phyloP scores from a whole-genome alignment of 2,113 vertebrate species.

The Zeus faber region DNA sequence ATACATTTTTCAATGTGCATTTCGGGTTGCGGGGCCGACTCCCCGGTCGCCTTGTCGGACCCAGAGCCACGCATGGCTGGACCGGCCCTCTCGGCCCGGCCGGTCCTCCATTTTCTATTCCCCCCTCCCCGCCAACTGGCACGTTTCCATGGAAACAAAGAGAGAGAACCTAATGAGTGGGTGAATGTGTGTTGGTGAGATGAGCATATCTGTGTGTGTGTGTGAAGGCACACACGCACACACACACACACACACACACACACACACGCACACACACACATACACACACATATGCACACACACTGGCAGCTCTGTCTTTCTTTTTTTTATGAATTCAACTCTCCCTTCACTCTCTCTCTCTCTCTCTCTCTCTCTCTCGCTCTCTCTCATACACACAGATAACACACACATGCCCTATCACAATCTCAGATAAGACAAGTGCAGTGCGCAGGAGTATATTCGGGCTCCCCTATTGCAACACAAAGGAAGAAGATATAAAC shows the following conservation, averaged over 20 bases:
- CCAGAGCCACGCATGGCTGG: too few relatives aligned
- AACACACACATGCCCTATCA: background rate
- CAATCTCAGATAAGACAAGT: background rate
- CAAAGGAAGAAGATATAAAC: too few relatives aligned
- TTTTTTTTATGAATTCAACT: background rate
- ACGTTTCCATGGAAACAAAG: conserved; percentile 82
- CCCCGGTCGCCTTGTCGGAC: too few relatives aligned
- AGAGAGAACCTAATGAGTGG: conserved; percentile 51
- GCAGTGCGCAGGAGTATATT: too few relatives aligned
- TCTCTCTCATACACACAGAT: background rate
- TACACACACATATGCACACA: background rate
- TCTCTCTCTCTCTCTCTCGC: background rate
- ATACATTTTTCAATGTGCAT: too few relatives aligned
- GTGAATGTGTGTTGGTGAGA: conserved; percentile 48
- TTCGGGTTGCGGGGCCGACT: too few relatives aligned
- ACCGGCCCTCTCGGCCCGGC: conserved; percentile 62
- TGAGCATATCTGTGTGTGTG: too few relatives aligned
- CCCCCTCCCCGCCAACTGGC: conserved; percentile 56
- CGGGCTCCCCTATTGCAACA: too few relatives aligned
- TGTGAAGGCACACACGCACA: background rate
- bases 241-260: background rate
- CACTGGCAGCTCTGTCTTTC: too few relatives aligned
- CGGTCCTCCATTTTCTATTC: conserved; percentile 48
- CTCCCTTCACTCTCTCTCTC: background rate
- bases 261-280: background rate